These are phyloP conservation scores for Phyllotis vaccarum DNA, from an alignment of 2,797 vertebrate genomes.

Conservation along the genomic window DNA sequence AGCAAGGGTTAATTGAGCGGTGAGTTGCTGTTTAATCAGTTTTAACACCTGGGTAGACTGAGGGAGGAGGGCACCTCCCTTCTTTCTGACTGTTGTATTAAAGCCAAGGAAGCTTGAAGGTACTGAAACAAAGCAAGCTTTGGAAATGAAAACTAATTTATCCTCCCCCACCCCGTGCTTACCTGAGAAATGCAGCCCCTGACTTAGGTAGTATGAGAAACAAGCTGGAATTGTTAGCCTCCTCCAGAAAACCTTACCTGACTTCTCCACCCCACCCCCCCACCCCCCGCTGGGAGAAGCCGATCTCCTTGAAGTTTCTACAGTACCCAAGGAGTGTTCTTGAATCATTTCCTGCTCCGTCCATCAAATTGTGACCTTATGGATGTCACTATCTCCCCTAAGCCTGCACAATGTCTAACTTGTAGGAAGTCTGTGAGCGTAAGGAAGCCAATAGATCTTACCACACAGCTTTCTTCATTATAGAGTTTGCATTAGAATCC, in stretches of 20 bases:
- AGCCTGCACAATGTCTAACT: not conserved
- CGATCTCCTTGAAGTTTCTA: not conserved
- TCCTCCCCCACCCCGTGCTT: not conserved
- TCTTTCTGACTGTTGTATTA: constrained; percentile 40
- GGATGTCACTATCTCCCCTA: not conserved
- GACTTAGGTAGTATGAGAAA: constrained; percentile 36
- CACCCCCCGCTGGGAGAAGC: not conserved
- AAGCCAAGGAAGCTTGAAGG: constrained; percentile 47
- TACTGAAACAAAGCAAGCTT: constrained; percentile 72
- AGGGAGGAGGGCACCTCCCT: not conserved
- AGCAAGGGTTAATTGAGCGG: constrained; percentile 60
- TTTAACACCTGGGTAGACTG: constrained; percentile 45
- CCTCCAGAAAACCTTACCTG: not conserved
- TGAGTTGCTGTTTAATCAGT: constrained; percentile 59
- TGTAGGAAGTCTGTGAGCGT: not conserved
- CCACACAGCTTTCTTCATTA: not conserved
- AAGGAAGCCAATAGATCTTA: not conserved
- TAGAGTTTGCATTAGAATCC: not conserved
- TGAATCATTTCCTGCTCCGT: not conserved
- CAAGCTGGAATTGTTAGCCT: constrained; percentile 40
- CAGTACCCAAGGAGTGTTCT: not conserved
- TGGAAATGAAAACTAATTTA: constrained; percentile 57
- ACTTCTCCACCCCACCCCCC: not conserved
- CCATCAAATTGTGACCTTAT: not conserved
- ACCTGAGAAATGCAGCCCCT: constrained; percentile 46